Evolutionary conservation across 2,888 invertebrate species (phyloP).

Genomic region (Cheilosia scutellata): DNA sequence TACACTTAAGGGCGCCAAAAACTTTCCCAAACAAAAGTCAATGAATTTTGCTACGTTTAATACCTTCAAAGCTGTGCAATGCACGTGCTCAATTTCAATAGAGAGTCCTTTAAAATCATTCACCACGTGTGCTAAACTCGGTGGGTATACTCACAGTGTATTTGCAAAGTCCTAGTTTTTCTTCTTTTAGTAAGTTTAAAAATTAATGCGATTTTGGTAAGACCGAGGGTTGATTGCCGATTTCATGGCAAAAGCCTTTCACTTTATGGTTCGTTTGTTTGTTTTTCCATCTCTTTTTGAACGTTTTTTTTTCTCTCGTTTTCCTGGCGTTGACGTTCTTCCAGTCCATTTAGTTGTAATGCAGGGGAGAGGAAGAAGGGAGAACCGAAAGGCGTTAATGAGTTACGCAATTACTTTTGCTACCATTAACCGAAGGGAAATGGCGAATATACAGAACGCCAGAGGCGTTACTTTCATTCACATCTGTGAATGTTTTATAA

Average conservation of each 20-base stretch:
- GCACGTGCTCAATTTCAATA: background rate
- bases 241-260: constrained; percentile 21
- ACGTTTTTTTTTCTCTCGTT: background rate
- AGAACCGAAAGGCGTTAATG: constrained; percentile 62
- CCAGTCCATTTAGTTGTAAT: constrained; percentile 1
- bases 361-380: background rate
- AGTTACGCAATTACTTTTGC: constrained; percentile 68
- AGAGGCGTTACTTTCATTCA: constrained; percentile 31
- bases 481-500: constrained; percentile 32
- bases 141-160: background rate
- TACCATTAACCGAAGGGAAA: constrained; percentile 51
- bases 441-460: constrained; percentile 23
- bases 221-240: constrained; percentile 16
- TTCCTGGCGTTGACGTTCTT: background rate
- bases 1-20: background rate
- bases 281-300: constrained; percentile 7
- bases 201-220: constrained; percentile 18
- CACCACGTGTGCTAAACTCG: constrained; percentile 27
- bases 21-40: constrained; percentile 20
- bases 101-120: background rate
- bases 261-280: constrained; percentile 39
- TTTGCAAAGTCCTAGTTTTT: constrained; percentile 1
- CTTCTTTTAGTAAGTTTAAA: constrained; percentile 7
- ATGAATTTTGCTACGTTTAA: constrained; percentile 18
- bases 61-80: constrained; percentile 11